Evolutionary conservation across 2,797 vertebrate species (phyloP).

Genomic region (Dipus sagitta): DNA sequence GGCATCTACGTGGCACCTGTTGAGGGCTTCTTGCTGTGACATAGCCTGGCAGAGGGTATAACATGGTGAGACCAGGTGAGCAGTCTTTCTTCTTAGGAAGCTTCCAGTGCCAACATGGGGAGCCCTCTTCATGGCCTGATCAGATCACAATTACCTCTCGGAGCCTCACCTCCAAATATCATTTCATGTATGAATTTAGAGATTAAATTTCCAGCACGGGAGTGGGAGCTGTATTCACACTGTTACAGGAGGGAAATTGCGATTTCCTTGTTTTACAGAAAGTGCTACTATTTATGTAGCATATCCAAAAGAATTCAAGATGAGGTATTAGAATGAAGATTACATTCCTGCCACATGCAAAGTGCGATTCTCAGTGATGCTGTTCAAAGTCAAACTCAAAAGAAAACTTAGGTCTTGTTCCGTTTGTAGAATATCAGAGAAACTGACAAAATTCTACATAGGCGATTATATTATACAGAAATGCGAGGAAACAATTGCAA

Average conservation of each 20-base stretch:
- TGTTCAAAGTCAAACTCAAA: neutral
- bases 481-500: neutral
- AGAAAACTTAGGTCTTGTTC: neutral
- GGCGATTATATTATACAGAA: neutral
- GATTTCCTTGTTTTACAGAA: neutral
- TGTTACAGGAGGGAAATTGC: neutral
- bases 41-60: neutral
- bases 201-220: neutral
- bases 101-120: neutral
- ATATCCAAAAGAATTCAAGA: slow-evolving; percentile 39
- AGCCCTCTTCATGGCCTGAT: no score
- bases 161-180: neutral
- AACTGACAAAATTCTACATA: neutral
- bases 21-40: no score
- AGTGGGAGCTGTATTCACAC: neutral
- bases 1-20: no score
- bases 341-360: neutral
- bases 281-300: neutral
- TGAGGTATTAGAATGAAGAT: slow-evolving; percentile 24
- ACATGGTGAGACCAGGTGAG: neutral
- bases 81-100: neutral
- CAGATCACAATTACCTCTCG: neutral
- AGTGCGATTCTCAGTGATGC: neutral
- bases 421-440: slow-evolving; percentile 28
- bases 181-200: neutral